phyloP scores from a whole-genome alignment of 2,113 vertebrate species.

The Cololabis saira region DNA sequence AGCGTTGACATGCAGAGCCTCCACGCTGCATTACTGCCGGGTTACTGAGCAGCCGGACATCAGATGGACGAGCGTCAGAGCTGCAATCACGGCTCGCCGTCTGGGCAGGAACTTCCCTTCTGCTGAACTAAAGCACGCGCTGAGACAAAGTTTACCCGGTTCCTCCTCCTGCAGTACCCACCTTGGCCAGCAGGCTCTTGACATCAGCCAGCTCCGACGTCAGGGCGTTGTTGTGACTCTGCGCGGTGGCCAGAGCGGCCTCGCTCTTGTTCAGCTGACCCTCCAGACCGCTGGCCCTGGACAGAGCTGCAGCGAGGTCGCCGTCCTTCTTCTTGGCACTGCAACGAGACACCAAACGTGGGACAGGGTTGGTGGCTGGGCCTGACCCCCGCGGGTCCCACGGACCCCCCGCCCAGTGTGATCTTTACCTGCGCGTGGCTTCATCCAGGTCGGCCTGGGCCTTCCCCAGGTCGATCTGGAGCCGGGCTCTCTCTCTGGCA shows the following conservation, averaged over 20 bases:
- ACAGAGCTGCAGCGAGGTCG: constrained; percentile 85
- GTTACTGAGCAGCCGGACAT: too few relatives aligned
- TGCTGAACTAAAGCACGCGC: too few relatives aligned
- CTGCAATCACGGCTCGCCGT: too few relatives aligned
- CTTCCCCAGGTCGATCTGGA: constrained; percentile 95
- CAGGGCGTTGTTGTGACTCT: constrained; percentile 86
- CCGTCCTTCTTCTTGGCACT: constrained; percentile 93
- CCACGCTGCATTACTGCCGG: too few relatives aligned
- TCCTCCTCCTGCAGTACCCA: constrained; percentile 32
- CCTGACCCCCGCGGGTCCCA: too few relatives aligned
- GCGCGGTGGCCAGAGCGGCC: constrained; percentile 85
- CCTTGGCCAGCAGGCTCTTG: constrained; percentile 90
- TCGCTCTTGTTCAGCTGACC: constrained; percentile 89
- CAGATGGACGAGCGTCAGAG: too few relatives aligned
- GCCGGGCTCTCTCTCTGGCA: constrained; percentile 87
- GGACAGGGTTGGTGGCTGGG: too few relatives aligned
- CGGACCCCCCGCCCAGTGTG: background rate
- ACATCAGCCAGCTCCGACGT: constrained; percentile 86
- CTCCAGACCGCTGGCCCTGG: constrained; percentile 89
- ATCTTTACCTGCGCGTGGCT: constrained; percentile 79
- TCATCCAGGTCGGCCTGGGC: constrained; percentile 90
- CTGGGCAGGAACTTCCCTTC: too few relatives aligned
- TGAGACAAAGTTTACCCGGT: too few relatives aligned
- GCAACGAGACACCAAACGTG: constrained; percentile 4
- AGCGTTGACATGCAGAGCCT: too few relatives aligned